Evolutionary conservation across 2,888 invertebrate genomes (phyloP).

Genomic region (Palloptera scutellata): DNA sequence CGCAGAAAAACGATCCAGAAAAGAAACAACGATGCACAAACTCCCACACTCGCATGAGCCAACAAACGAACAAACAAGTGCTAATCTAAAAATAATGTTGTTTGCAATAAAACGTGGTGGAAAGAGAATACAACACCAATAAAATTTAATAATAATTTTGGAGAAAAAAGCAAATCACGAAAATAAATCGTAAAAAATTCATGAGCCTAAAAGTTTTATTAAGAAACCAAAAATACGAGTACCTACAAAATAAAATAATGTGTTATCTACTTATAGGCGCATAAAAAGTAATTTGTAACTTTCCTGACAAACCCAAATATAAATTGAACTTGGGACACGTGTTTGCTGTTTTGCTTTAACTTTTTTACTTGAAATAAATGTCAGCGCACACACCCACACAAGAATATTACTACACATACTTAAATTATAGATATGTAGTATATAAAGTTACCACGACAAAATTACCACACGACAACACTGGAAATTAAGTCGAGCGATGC

Average conservation of each 20-base stretch:
- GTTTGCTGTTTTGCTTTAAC: background rate
- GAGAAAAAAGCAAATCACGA: background rate
- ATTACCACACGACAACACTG: too few species aligned
- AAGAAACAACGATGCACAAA: too few species aligned
- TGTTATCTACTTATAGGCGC: constrained; percentile 56
- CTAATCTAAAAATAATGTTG: constrained; percentile 59
- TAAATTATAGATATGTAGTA: too few species aligned
- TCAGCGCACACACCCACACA: too few species aligned
- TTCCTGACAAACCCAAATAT: background rate
- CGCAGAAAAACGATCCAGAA: too few species aligned
- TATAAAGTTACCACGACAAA: too few species aligned
- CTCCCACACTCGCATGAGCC: too few species aligned
- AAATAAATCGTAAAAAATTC: constrained; percentile 3
- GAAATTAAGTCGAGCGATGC: too few species aligned
- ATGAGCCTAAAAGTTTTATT: constrained; percentile 3
- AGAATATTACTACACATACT: too few species aligned
- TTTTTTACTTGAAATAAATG: too few species aligned
- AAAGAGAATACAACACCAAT: background rate
- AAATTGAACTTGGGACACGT: too few species aligned
- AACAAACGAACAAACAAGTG: constrained; percentile 49
- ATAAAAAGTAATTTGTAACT: constrained; percentile 51
- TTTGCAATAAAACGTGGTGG: constrained; percentile 42
- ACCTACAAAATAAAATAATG: constrained; percentile 17
- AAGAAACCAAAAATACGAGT: background rate
- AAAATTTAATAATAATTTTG: constrained; percentile 2